Evolutionary conservation across 2,888 invertebrate genomes (phyloP), one percentile per base, ranked within the genome.

Genomic region (Bibio marci): DNA sequence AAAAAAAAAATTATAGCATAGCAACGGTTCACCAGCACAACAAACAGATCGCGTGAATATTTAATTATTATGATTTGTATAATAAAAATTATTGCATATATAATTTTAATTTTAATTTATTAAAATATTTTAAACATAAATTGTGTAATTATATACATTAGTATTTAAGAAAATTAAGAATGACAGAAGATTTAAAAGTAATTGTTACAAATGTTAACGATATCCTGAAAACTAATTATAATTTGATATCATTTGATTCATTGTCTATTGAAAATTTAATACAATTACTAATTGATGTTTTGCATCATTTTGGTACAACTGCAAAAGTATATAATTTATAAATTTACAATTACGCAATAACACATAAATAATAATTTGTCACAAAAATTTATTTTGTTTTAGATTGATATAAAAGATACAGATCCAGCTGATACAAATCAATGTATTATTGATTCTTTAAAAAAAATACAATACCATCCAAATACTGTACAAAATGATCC

Each of bases 161-260:
- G n/a, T n/a, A n/a, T n/a, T n/a, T n/a, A n/a, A n/a, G n/a, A n/a
- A n/a, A n/a, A 22, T 6, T 22, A 27, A 57, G 48, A 49, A 77
- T 76, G 76, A 71, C 70, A 33, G 76, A 77, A 46, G 70, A 71
- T 58, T 65, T 76, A 47, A 77, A 77, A 58, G 72, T 67, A 50
- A 71, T 78, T 44, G 75, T 87, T 34, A 71, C 69, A 44, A 80
- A 80, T 59, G 55, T 88, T 44, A 86, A 83, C 55, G 69, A 73
- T 48, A 65, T 70, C 35, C 72, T 86, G 48, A 72, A 70, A 38
- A 76, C 76, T 49, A 77, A 72, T 52, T 81, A 77, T 52, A 87
- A 85, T 53, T 62, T 88, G 43, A 82, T 90, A 51, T 80, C 81
- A 47, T 87, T 90, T 58, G 88, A 88, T 63, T 73, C 82, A 5